Base-by-base conservation (phyloP, 2,888 invertebrate genomes). In the Prosapia bicincta region DNA sequence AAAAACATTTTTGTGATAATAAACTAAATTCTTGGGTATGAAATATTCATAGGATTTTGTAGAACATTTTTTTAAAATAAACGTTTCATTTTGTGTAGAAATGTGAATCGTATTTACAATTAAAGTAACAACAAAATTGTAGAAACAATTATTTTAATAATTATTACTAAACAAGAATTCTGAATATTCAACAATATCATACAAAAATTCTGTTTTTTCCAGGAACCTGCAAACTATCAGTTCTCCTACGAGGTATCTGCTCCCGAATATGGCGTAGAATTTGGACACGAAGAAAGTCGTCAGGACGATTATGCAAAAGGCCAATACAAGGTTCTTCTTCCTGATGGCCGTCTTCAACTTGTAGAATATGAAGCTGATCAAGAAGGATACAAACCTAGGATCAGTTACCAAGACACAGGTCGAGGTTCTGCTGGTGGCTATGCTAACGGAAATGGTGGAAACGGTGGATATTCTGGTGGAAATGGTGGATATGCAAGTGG, bases 151-250 rank as follows among this genome's bases (percentile, higher is more conserved):
- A n/a, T n/a, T n/a, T n/a, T n/a, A n/a, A n/a, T n/a, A n/a, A n/a
- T n/a, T n/a, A n/a, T n/a, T n/a, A n/a, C n/a, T n/a, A n/a, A n/a
- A n/a, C n/a, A n/a, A n/a, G n/a, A n/a, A n/a, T n/a, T n/a, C n/a
- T n/a, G n/a, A n/a, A n/a, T n/a, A n/a, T n/a, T n/a, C n/a, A n/a
- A n/a, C n/a, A n/a, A n/a, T n/a, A n/a, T n/a, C n/a, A n/a, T n/a
- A n/a, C n/a, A n/a, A n/a, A n/a, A n/a, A n/a, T n/a, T n/a, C n/a
- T n/a, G n/a, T n/a, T 9, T 70, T 9, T 74, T 83, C 69, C 83
- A 94, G 94, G 93, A 91, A 85, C 94, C 93, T 80, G 94, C 94
- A 80, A 93, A 93, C 86, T 95, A 95, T 86, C 92, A 93, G 87
- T 95, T 93, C 88, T 91, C 90, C 84, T 95, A 94, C 86, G 92